Base-by-base conservation (phyloP, 2,113 vertebrate species). In the Pandion haliaetus region DNA sequence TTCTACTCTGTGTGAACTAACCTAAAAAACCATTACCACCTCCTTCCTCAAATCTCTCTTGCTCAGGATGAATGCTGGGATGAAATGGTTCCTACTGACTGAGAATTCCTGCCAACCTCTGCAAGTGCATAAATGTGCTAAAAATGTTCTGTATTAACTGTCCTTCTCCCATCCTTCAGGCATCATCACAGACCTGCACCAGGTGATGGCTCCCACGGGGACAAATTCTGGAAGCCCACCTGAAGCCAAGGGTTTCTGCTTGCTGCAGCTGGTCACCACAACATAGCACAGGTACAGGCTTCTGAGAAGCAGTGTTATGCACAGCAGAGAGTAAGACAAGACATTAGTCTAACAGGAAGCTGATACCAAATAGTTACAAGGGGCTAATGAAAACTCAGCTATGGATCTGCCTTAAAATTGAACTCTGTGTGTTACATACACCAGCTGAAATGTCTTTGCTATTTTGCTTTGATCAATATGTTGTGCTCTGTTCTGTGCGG, bases 171-270 rank as follows among this genome's bases (percentile, higher is more conserved):
- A 3, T 26, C 42, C 15, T 42, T 69, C 4, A 4, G 47, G 32
- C 19, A 13, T 59, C 50, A 59, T 8, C 28, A 70, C 10, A 74
- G 16, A 42, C 36, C 10, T 32, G 40, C 26, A 84, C 6, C 10
- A 66, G n/a, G 5, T 9, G 8, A 77, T 2, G 40, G 57, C 17
- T 91, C 23, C 32, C n/a, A 58, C 0, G 0, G 6, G 26, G 36
- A 65, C 12, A 70, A 62, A 62, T 69, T 69, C 50, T 57, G 36
- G 21, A 94, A 77, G 40, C 9, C 21, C 19, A 72, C 3, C 17
- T 40, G 28, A 85, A 87, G n/a, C 45, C 50, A 87, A 74, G 8
- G 17, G n/a, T 20, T 79, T 91, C 47, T 91, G 34, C 26, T 50
- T 13, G 2, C 38, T 44, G 42, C 55, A 78, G 62, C 10, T 55